Conservation (phyloP, 2,797 vertebrate species). For the Anas bernieri region DNA sequence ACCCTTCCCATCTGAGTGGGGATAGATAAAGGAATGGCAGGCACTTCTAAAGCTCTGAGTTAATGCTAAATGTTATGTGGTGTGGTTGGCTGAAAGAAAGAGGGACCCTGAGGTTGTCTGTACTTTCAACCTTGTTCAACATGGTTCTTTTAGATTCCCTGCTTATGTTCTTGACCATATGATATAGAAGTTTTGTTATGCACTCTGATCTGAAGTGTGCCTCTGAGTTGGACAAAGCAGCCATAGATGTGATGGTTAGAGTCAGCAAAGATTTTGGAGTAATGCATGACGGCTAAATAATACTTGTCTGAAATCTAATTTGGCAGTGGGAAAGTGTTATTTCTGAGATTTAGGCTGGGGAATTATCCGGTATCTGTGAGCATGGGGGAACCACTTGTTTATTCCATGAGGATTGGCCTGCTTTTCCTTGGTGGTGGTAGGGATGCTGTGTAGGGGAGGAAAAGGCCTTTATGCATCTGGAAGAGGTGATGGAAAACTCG, state of each 20-base stretch:
- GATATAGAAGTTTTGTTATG: background rate
- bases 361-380: background rate
- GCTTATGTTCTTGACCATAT: background rate
- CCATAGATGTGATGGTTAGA: background rate
- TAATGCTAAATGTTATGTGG: background rate
- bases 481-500: background rate
- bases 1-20: accelerated
- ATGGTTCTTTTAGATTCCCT: background rate
- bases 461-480: background rate
- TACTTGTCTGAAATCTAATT: background rate
- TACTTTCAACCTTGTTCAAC: background rate
- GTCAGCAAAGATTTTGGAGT: background rate
- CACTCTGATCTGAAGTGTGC: background rate
- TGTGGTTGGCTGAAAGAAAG: background rate
- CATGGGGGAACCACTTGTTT: background rate
- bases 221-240: background rate
- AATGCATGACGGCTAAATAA: background rate
- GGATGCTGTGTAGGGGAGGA: background rate
- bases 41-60: background rate
- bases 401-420: background rate
- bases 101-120: background rate
- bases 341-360: background rate
- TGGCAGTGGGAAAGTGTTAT: background rate
- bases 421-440: background rate
- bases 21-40: background rate